Evolutionary conservation across 37 sponge, comb jelly and placozoan genomes (phyloP).

Genomic region (Cliona cf. orientalis): DNA sequence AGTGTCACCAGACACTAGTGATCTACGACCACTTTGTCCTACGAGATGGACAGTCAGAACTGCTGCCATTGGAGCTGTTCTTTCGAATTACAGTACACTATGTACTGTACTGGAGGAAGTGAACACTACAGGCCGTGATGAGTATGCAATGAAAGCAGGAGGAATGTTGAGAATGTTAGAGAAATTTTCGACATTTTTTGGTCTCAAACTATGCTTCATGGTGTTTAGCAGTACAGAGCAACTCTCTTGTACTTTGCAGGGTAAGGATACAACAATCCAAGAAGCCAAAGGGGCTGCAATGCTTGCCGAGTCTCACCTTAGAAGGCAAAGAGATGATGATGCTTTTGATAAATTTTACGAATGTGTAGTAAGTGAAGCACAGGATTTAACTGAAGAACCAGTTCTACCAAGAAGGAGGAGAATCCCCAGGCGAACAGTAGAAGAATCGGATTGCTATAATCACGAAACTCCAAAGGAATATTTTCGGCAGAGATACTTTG

Average conservation of each 20-base stretch:
- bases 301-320: slow-evolving; percentile 22
- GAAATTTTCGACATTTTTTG: slow-evolving; percentile 68
- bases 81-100: slow-evolving; percentile 34
- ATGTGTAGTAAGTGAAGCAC: not conserved
- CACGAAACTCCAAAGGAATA: not conserved
- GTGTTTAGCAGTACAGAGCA: slow-evolving; percentile 66
- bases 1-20: slow-evolving; percentile 19
- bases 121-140: slow-evolving; percentile 12
- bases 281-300: slow-evolving; percentile 39
- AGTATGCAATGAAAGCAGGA: slow-evolving; percentile 35
- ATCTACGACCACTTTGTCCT: slow-evolving; percentile 51
- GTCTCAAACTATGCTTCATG: slow-evolving; percentile 61
- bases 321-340: slow-evolving; percentile 38
- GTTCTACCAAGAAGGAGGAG: slow-evolving; percentile 30
- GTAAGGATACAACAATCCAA: slow-evolving; percentile 46
- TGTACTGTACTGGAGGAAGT: slow-evolving; percentile 28
- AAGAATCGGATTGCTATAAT: not conserved
- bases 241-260: slow-evolving; percentile 49
- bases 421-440: not conserved
- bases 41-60: slow-evolving; percentile 72
- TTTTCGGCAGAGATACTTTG: slow-evolving; percentile 18
- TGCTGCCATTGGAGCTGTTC: slow-evolving; percentile 51
- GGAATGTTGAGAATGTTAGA: slow-evolving; percentile 43
- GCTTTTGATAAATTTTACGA: slow-evolving; percentile 23
- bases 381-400: slow-evolving; percentile 28